Evolutionary conservation across 2,888 invertebrate species (phyloP), one percentile per base, ranked within the genome.

Genomic region (Gortyna flavago): DNA sequence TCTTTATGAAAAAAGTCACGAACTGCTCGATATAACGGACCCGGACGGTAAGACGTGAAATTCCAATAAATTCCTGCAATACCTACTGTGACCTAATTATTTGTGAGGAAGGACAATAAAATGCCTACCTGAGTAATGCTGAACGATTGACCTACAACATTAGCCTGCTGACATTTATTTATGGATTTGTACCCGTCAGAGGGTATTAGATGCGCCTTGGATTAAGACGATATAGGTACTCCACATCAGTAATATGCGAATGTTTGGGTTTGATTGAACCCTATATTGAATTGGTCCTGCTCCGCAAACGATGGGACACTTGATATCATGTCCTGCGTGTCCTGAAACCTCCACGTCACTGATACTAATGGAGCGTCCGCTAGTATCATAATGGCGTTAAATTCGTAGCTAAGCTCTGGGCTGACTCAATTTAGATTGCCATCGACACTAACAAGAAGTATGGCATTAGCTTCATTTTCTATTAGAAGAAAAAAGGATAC

Each of bases 61-160:
- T 89, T 88, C 87, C 87, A 78, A 89, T 91, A 89, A 89, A 89
- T 89, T 79, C 85, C 81, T 68, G 51, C 73, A 72, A 85, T 85
- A 77, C 84, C 80, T 82, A 66, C 79, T 57, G 64, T 68, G 85
- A 77, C 78, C 82, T 73, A 81, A 65, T 83, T 87, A 77, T 82
- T 81, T 51, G 77, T 68, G 72, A 54, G 25, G 68, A 67, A 66
- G 75, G 76, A 86, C 51, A 88, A 85, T 87, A 85, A 83, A 87
- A 87, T 72, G 67, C 67, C 69, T 79, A 66, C 76, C 80, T 76
- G 44, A 77, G 67, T 77, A 77, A 75, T 75, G 61, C 57, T 67
- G 66, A 81, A 67, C 71, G 70, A 44, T 62, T 83, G 76, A 86
- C 75, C 80, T 72, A 61, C 54, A 79, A 65, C 77, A 73, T 78